Conservation (phyloP, 2,797 vertebrate species). For the Pseudocheirus occidentalis region DNA sequence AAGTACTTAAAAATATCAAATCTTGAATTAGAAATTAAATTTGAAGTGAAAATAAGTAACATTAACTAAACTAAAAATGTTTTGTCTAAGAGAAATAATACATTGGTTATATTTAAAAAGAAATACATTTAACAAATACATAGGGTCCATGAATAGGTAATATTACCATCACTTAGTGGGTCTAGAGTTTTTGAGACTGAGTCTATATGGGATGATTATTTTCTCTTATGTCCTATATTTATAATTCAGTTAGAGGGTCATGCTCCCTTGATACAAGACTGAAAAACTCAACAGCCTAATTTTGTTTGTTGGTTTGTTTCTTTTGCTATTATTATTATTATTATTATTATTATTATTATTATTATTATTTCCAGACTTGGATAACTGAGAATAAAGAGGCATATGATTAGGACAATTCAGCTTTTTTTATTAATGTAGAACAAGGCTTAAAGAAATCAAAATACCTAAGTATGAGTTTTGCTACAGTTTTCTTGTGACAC, state of each 20-base stretch:
- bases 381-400: background rate
- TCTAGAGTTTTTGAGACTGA: background rate
- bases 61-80: background rate
- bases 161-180: background rate
- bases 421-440: background rate
- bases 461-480: background rate
- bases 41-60: background rate
- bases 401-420: background rate
- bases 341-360: too few species aligned
- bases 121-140: background rate
- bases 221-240: background rate
- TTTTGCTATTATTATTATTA: too few species aligned
- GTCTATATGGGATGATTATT: background rate
- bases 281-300: background rate
- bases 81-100: background rate
- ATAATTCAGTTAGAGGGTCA: background rate
- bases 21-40: background rate
- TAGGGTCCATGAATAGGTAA: background rate
- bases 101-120: background rate
- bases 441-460: background rate
- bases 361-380: background rate
- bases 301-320: background rate
- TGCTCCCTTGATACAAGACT: background rate
- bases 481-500: background rate
- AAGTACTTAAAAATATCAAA: background rate